Evolutionary conservation across 2,888 invertebrate genomes (phyloP).

Genomic region (Euclidia mi): DNA sequence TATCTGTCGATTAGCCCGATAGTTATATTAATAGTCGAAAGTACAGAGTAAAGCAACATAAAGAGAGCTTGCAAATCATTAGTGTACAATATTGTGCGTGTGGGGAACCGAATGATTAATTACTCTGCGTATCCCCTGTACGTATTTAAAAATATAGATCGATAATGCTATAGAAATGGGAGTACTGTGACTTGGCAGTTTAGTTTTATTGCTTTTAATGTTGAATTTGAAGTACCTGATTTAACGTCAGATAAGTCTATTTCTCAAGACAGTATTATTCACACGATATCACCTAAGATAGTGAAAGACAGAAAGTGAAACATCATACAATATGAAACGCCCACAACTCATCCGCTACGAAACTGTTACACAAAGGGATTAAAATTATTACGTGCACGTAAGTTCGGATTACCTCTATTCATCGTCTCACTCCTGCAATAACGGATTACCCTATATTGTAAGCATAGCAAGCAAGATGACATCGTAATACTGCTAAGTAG

Average conservation of each 20-base stretch:
- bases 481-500: slow-evolving; percentile 16
- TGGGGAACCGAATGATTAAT: slow-evolving; percentile 45
- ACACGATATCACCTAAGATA: too few relatives aligned
- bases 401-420: slow-evolving; percentile 50
- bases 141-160: slow-evolving; percentile 38
- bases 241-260: too few relatives aligned
- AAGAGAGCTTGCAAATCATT: slow-evolving; percentile 68
- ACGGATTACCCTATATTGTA: slow-evolving; percentile 49
- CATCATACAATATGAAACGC: slow-evolving; percentile 14
- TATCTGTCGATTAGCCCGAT: slow-evolving; percentile 30
- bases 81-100: slow-evolving; percentile 34
- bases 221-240: too few relatives aligned
- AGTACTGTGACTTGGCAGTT: slow-evolving; percentile 22
- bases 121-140: slow-evolving; percentile 17
- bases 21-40: slow-evolving; percentile 38
- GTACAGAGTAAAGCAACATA: slow-evolving; percentile 50
- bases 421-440: slow-evolving; percentile 27
- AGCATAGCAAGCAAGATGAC: slow-evolving; percentile 38
- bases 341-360: slow-evolving; percentile 20
- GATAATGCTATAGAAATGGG: slow-evolving; percentile 28
- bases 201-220: background rate
- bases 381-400: slow-evolving; percentile 28
- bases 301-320: slow-evolving; percentile 14
- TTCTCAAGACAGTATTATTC: too few relatives aligned
- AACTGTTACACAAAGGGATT: slow-evolving; percentile 46